phyloP scores from a whole-genome alignment of 2,888 invertebrate species.

The Rhogogaster chlorosoma region DNA sequence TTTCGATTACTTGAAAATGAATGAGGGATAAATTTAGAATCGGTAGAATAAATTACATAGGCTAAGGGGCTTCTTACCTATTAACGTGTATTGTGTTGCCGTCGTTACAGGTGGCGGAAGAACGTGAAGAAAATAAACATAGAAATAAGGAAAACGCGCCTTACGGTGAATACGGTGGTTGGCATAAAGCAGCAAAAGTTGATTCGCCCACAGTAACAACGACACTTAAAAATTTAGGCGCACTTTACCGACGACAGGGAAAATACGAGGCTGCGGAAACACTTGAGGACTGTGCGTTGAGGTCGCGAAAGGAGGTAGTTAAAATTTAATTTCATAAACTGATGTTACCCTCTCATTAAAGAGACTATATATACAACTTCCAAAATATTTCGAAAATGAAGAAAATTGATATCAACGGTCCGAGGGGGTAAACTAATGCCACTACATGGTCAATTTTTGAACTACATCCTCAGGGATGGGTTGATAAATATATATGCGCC shows the following conservation, averaged over 20 bases:
- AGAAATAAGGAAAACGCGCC: constrained; percentile 93
- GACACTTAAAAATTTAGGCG: constrained; percentile 98
- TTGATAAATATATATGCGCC: neutral
- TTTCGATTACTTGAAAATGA: neutral
- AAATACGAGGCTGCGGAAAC: constrained; percentile 99
- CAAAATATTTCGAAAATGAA: neutral
- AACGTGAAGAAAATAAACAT: constrained; percentile 97
- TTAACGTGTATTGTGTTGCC: neutral
- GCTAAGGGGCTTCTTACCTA: neutral
- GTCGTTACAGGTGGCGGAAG: constrained; percentile 93
- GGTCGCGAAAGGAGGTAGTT: constrained; percentile 95
- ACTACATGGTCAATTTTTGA: neutral
- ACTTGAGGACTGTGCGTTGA: constrained; percentile 97
- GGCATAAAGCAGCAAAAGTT: constrained; percentile 99
- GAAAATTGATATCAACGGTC: neutral
- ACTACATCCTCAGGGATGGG: neutral
- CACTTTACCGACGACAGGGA: constrained; percentile 98
- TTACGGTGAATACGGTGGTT: constrained; percentile 95
- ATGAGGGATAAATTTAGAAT: neutral
- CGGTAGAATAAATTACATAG: neutral
- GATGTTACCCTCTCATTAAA: neutral
- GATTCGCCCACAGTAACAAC: constrained; percentile 98
- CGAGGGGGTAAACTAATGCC: neutral
- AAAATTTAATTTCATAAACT: constrained; percentile 26
- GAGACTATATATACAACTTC: neutral